Evolutionary conservation across 2,113 vertebrate genomes (phyloP), one percentile per base, ranked within the genome.

Genomic region (Glaucomys volans): DNA sequence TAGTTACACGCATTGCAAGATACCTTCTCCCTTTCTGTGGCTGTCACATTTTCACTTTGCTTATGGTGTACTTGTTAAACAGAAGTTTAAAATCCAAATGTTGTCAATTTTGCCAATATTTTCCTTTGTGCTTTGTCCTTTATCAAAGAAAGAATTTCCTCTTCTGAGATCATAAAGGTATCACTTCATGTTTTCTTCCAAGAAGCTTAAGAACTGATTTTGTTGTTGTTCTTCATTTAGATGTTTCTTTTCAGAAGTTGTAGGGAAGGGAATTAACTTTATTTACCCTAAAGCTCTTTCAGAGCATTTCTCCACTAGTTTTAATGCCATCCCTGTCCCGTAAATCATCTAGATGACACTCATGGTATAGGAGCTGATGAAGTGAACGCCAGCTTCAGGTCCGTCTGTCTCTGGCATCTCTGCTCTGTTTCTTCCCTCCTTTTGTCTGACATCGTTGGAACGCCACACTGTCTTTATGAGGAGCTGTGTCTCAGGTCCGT

Each of bases 191-290:
- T 77, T 87, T 94, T 88, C 40, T 35, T 94, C 72, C 18, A 54
- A 88, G 71, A 67, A 87, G 32, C 64, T 89, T 35, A 67, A 67
- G 47, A 7, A 72, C 37, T 83, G 30, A 20, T 89, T 62, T 79
- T 42, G 35, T 69, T 47, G 26, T 57, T 81, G 9, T 42, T 80
- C 40, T 54, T 40, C 35, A 81, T 35, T 24, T 76, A 77, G 57
- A 54, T 87, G 50, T 62, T 94, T 81, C 52, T 32, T 94, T 85
- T 92, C 22, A 90, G 71, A 84, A 87, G 17, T 37, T 86, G 30
- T 62, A 42, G 14, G 37, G 22, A 62, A 76, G 9, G 66, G 32
- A 22, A 47, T 22, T 57, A 16, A 90, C 69, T 32, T 95, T 47
- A 40, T 59, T 67, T 75, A 50, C 32, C 20, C 59, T 47, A 66